phyloP scores from a whole-genome alignment of 1,140 invertebrate species.

The Meloidogyne chitwoodi region DNA sequence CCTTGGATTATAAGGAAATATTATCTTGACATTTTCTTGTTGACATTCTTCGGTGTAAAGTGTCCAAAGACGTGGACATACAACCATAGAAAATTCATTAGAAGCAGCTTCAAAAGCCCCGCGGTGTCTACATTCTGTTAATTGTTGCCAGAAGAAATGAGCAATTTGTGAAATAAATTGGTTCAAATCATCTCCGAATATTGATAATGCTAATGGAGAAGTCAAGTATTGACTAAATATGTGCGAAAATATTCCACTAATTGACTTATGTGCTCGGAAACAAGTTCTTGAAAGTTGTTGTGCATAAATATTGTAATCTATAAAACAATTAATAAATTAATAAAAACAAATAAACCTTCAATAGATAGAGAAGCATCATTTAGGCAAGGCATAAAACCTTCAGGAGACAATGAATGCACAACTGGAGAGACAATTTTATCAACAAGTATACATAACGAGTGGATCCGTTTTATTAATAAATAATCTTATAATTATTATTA shows the following conservation, averaged over 20 bases:
- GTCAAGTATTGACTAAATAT: slow-evolving; percentile 13
- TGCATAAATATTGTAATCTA: background rate
- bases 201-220: slow-evolving; percentile 14
- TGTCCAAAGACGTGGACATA: slow-evolving; percentile 42
- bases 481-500: background rate
- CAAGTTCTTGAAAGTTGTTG: slow-evolving; percentile 43
- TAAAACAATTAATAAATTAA: background rate
- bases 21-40: background rate
- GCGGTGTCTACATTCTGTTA: slow-evolving; percentile 50
- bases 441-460: slow-evolving; percentile 26
- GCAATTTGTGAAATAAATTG: slow-evolving; percentile 28
- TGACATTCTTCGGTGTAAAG: background rate
- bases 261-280: slow-evolving; percentile 48
- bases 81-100: slow-evolving; percentile 32
- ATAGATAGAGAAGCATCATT: background rate
- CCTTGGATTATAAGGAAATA: slow-evolving; percentile 18
- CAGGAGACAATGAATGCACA: slow-evolving; percentile 33
- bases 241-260: slow-evolving; percentile 45
- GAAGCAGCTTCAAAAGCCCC: slow-evolving; percentile 51
- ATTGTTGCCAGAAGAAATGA: slow-evolving; percentile 48
- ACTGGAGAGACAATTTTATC: slow-evolving; percentile 31
- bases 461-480: slow-evolving; percentile 2
- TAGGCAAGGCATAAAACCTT: slow-evolving; percentile 30
- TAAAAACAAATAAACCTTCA: background rate
- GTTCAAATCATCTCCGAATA: slow-evolving; percentile 11